These are phyloP conservation scores for Ganaspis sp. DNA, from an alignment of 1,140 invertebrate genomes.

Conservation along the genomic window DNA sequence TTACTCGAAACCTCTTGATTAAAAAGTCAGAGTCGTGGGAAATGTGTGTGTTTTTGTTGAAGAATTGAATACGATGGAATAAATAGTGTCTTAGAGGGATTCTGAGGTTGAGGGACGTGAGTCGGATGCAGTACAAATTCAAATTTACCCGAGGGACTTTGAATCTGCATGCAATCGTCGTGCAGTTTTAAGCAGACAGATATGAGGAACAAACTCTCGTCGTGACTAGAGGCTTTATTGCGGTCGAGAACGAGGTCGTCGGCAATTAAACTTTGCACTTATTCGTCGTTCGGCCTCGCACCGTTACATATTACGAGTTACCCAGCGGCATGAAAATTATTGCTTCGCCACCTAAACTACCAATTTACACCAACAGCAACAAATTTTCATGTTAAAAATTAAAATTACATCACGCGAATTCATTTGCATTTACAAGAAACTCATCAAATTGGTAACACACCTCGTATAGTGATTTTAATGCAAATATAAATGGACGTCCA, in stretches of 20 bases:
- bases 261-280: constrained; percentile 20
- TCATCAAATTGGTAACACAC: too few relatives aligned
- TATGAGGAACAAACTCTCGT: constrained; percentile 16
- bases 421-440: background rate
- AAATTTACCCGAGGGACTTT: constrained; percentile 14
- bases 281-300: background rate
- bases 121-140: constrained; percentile 17
- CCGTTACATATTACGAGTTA: background rate
- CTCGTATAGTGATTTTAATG: too few relatives aligned
- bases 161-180: constrained; percentile 25
- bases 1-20: too few relatives aligned
- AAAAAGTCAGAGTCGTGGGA: too few relatives aligned
- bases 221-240: constrained; percentile 14
- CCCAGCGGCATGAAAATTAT: constrained; percentile 3
- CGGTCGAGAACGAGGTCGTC: background rate
- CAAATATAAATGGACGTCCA: too few relatives aligned
- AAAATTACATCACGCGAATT: background rate
- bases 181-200: constrained; percentile 16
- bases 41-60: background rate
- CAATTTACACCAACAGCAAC: background rate
- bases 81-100: background rate
- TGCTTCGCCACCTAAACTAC: constrained; percentile 7
- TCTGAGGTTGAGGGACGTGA: background rate
- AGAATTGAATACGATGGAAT: background rate
- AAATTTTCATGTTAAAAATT: background rate